phyloP scores from a whole-genome alignment of 2,888 invertebrate species.

The Rhagonycha lutea region DNA sequence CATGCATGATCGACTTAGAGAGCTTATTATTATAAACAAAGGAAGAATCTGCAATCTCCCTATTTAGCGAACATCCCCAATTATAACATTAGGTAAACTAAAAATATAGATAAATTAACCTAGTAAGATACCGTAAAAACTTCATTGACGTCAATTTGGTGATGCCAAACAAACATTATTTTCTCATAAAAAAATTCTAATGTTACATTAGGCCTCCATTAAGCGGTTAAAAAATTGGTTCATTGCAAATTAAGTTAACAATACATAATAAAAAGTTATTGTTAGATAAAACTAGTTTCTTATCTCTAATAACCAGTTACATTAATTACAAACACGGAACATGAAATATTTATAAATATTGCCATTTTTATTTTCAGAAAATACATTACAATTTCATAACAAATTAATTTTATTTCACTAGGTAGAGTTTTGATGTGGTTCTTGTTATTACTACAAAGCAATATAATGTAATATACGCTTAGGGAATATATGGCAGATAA shows the following conservation, averaged over 20 bases:
- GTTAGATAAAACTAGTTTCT: neutral
- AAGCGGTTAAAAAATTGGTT: neutral
- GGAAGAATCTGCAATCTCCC: too few relatives aligned
- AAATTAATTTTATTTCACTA: neutral
- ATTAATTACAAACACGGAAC: neutral
- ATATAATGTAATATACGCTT: neutral
- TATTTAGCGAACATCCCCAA: too few relatives aligned
- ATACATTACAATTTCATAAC: neutral
- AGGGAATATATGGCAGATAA: neutral
- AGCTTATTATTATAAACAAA: too few relatives aligned
- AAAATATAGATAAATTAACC: too few relatives aligned
- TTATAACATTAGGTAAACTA: too few relatives aligned
- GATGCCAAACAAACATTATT: neutral
- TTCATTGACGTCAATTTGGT: too few relatives aligned
- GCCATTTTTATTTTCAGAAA: neutral
- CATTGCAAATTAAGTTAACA: neutral
- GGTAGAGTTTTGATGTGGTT: neutral
- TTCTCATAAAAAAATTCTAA: neutral
- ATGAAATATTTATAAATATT: neutral
- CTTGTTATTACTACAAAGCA: neutral
- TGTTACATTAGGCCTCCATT: neutral
- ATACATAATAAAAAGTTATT: neutral
- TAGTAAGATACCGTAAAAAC: too few relatives aligned
- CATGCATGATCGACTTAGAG: too few relatives aligned
- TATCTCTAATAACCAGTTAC: neutral